phyloP scores from a whole-genome alignment of 2,888 invertebrate genomes.

The Anorthoa munda region DNA sequence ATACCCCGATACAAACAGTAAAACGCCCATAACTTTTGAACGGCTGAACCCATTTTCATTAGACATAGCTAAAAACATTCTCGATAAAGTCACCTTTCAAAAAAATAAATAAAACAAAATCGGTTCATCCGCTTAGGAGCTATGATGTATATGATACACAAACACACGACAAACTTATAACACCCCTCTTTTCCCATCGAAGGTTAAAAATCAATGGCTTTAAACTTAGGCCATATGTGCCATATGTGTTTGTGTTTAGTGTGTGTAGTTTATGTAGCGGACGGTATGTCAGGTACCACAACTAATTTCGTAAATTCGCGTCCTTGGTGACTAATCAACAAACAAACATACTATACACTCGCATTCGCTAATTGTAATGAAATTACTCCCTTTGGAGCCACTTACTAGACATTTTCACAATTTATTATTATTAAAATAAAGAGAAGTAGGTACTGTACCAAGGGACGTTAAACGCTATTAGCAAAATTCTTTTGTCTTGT shows the following conservation, averaged over 20 bases:
- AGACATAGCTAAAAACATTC: too few relatives aligned
- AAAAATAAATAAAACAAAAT: too few relatives aligned
- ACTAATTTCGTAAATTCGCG: conserved; percentile 48
- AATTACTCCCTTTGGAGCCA: conserved; percentile 42
- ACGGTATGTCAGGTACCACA: conserved; percentile 16
- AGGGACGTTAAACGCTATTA: conserved; percentile 35
- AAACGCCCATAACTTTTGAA: too few relatives aligned
- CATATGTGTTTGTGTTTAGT: neutral
- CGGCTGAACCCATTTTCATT: too few relatives aligned
- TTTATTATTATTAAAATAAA: conserved; percentile 45
- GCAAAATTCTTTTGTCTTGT: conserved; percentile 30
- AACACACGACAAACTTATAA: too few relatives aligned
- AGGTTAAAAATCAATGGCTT: conserved; percentile 9
- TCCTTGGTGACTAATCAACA: conserved; percentile 51
- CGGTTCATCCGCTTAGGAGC: too few relatives aligned
- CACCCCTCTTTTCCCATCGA: too few relatives aligned
- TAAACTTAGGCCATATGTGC: conserved; percentile 13
- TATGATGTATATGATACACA: too few relatives aligned
- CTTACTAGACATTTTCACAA: conserved; percentile 23
- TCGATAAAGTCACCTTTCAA: too few relatives aligned
- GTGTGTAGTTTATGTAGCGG: neutral
- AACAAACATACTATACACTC: neutral
- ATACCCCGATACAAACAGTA: too few relatives aligned
- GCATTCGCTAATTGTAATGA: conserved; percentile 42
- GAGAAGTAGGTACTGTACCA: conserved; percentile 9